Base-by-base conservation (phyloP, 2,113 vertebrate species). In the Malurus cyaneus region DNA sequence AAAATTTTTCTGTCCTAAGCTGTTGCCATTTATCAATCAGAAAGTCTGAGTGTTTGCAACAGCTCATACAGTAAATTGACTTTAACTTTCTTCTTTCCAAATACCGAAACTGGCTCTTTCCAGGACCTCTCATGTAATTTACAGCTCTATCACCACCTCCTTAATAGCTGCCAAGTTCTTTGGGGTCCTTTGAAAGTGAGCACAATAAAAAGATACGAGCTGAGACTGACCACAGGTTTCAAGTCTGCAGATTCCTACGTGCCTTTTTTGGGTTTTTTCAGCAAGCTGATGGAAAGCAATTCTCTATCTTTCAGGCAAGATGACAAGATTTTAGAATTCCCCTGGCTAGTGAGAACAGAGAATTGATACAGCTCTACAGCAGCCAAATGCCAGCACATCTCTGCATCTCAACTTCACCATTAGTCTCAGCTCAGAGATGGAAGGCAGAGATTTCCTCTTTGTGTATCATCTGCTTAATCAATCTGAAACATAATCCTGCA, bases 181-280 rank as follows among this genome's bases (percentile, higher is more conserved):
- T 73, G 86, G 82, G 92, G 85, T 74, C 56, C 78, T 95, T 95
- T 95, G 81, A 95, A 95, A 97, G 54, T 49, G 66, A 97, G 61
- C 79, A 89, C 92, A 73, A 88, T 94, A 93, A 95, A 95, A 94
- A 96, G 81, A 84, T 87, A 76, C 5, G 87, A 95, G 82, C 86
- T 11, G 46, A 96, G 76, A 66, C 92, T 92, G 89, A 96, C 94
- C 92, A 50, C 41, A 73, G 44, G 86, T 92, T 92, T 92, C 62
- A 61, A 46, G 65, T 70, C 83, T 93, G 65, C 67, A 91, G 78
- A 64, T 94, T 74, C 61, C 84, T 84, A 34, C 16, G 3, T 73
- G 85, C 81, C 47, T 80, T 79, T 89, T 66, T 78, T 16, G 6
- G 13, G 9, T 84, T 57, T 84, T 96, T 88, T 41, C 87, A 88